These are phyloP conservation scores for Pangasius krempfi DNA, from an alignment of 2,797 vertebrate species.

Conservation along the genomic window DNA sequence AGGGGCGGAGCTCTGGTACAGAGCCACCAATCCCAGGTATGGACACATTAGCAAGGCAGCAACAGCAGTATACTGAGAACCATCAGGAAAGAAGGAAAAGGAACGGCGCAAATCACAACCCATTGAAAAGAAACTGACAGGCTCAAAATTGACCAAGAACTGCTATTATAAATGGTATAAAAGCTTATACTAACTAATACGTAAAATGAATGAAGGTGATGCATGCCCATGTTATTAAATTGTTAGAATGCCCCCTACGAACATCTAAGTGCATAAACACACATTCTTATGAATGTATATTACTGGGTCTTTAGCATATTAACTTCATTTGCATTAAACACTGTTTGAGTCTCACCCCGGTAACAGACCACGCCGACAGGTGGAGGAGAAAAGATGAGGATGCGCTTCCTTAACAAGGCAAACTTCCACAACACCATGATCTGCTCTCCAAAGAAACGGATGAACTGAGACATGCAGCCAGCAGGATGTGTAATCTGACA, in stretches of 20 bases:
- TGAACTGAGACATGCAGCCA: constrained; percentile 99
- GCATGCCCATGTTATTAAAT: background rate
- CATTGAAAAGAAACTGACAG: background rate
- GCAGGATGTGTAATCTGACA: constrained; percentile 96
- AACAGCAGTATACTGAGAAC: constrained; percentile 92
- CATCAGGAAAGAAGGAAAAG: background rate
- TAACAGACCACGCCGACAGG: constrained; percentile 98
- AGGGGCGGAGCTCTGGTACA: constrained; percentile 92
- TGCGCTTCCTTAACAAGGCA: constrained; percentile 92
- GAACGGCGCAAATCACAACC: background rate
- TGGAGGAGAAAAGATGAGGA: constrained; percentile 96
- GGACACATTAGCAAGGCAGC: constrained; percentile 94
- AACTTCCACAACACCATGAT: constrained; percentile 98
- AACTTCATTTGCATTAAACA: background rate
- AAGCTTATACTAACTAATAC: background rate
- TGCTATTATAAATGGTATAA: background rate
- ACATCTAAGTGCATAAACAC: background rate
- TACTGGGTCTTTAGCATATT: background rate
- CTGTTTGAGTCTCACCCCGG: constrained; percentile 80
- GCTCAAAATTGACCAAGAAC: background rate
- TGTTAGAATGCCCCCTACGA: background rate
- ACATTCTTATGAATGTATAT: background rate
- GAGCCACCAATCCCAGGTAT: constrained; percentile 89
- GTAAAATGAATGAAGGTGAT: background rate
- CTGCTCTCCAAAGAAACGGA: constrained; percentile 97